A percentile compares a stretch with the other conserved stretches of the same genome.
phyloP scores from a whole-genome alignment of 2,113 vertebrate genomes.

The Sceloporus undulatus region DNA sequence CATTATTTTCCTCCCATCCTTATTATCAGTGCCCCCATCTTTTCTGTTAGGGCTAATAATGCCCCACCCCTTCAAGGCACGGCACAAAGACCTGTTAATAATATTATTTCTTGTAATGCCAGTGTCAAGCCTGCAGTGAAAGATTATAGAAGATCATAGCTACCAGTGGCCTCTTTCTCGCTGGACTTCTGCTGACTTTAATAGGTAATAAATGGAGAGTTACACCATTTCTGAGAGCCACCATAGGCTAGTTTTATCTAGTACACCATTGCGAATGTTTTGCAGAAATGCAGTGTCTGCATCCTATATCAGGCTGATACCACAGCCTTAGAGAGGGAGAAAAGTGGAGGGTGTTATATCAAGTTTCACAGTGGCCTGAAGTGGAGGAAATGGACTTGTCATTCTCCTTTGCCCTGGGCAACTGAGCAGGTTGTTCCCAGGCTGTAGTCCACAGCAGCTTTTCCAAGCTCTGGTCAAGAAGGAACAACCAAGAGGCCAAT shows the following conservation, averaged over 20 bases:
- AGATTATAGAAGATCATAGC: neutral
- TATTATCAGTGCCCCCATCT: neutral
- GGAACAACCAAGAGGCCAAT: too few relatives aligned
- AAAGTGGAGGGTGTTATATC: neutral
- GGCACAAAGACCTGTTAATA: neutral
- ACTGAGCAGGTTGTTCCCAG: too few relatives aligned
- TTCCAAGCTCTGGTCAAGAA: too few relatives aligned
- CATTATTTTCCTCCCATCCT: neutral
- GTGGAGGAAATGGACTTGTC: neutral
- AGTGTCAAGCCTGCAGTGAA: neutral
- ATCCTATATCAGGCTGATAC: neutral
- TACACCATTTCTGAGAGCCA: neutral
- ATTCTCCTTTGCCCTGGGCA: neutral
- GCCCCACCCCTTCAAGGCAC: neutral
- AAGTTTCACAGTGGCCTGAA: neutral
- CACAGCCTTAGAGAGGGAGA: neutral
- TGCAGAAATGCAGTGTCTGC: neutral
- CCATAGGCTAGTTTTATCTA: neutral
- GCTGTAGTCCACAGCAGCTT: too few relatives aligned
- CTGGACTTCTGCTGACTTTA: neutral
- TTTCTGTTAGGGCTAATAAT: conserved; percentile 16
- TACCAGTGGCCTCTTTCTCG: neutral
- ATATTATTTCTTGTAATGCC: neutral
- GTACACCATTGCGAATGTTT: too few relatives aligned
- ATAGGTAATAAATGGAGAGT: neutral